Percentiles rank a stretch among this genome's conserved stretches.
Evolutionary conservation across 37 sponge, comb jelly and placozoan genomes (phyloP).

Genomic region (Axinella damicornis): DNA sequence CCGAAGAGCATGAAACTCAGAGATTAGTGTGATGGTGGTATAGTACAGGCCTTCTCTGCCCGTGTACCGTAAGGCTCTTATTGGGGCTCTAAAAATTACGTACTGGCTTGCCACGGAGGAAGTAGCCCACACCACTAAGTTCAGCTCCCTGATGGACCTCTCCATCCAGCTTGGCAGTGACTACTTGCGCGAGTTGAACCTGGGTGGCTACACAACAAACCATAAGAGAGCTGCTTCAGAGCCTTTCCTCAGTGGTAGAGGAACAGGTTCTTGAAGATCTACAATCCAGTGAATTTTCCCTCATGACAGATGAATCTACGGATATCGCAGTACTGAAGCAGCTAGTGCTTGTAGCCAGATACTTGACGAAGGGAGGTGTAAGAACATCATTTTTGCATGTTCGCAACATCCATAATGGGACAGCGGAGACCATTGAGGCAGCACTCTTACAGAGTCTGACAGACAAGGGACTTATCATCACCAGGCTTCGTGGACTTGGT

Average conservation of each 20-base stretch:
- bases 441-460: constrained; percentile 29
- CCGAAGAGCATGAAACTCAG: not conserved
- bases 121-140: constrained; percentile 48
- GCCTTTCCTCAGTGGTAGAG: constrained; percentile 35
- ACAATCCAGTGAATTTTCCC: constrained; percentile 26
- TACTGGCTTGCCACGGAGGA: constrained; percentile 69
- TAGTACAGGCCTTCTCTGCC: constrained; percentile 23
- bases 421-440: constrained; percentile 38
- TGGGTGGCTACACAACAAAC: constrained; percentile 53
- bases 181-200: constrained; percentile 22
- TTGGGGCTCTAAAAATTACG: constrained; percentile 34
- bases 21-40: constrained; percentile 28
- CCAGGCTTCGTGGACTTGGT: constrained; percentile 48
- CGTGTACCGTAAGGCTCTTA: too few species aligned
- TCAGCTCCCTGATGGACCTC: constrained; percentile 36
- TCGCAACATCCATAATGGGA: constrained; percentile 41
- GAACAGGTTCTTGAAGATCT: constrained; percentile 33
- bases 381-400: constrained; percentile 43
- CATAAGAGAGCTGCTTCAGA: constrained; percentile 34
- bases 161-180: constrained; percentile 33
- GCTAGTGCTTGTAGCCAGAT: constrained; percentile 17
- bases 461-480: constrained; percentile 26
- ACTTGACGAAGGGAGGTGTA: constrained; percentile 17
- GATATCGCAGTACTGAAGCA: constrained; percentile 50
- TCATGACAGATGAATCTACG: constrained; percentile 55